These are phyloP conservation scores for Antechinus stuartii DNA, from an alignment of 2,113 vertebrate genomes.

Conservation along the genomic window DNA sequence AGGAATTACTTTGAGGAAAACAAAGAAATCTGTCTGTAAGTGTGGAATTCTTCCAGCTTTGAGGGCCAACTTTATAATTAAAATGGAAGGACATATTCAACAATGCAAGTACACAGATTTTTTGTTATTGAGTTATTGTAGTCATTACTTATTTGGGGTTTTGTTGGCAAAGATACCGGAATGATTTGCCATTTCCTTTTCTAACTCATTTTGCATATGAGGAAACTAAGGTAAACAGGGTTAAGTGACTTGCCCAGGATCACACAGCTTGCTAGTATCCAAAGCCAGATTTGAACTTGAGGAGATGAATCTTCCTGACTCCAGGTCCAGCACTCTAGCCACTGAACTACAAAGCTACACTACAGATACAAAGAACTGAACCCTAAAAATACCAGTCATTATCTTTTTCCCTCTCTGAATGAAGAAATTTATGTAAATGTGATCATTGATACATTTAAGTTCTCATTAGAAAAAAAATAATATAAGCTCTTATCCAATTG, in stretches of 20 bases:
- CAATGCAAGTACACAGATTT: too few relatives aligned
- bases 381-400: not conserved
- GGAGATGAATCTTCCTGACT: too few relatives aligned
- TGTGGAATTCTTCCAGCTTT: conserved; percentile 42
- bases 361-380: conserved; percentile 4
- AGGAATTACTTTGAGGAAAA: conserved; percentile 25
- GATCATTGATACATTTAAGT: conserved; percentile 66
- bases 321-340: too few relatives aligned
- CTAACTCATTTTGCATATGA: too few relatives aligned
- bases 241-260: too few relatives aligned
- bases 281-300: too few relatives aligned
- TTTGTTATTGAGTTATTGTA: too few relatives aligned
- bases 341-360: not conserved
- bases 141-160: too few relatives aligned
- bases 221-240: too few relatives aligned
- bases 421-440: conserved; percentile 18
- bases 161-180: too few relatives aligned
- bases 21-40: conserved; percentile 47
- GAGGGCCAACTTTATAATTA: conserved; percentile 21
- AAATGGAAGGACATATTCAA: conserved; percentile 27
- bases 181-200: too few relatives aligned
- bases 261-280: too few relatives aligned
- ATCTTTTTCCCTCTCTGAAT: conserved; percentile 28
- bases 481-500: conserved; percentile 51
- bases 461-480: conserved; percentile 65